Percentiles rank a stretch among this genome's conserved stretches.
These are phyloP conservation scores for Nautilus pompilius DNA, from an alignment of 1,140 invertebrate genomes.

Conservation along the genomic window DNA sequence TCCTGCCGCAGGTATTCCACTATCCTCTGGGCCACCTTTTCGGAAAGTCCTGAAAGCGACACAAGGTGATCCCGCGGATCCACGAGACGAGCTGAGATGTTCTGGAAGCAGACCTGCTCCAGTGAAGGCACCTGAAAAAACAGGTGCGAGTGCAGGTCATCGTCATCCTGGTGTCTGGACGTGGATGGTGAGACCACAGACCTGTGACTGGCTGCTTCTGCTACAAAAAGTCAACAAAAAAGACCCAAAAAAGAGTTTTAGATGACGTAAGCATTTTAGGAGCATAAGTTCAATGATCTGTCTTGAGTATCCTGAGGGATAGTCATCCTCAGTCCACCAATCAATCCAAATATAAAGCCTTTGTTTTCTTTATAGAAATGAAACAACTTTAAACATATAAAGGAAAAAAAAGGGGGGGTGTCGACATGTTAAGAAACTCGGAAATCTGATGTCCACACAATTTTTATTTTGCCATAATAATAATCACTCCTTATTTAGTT, in stretches of 20 bases:
- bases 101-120: constrained; percentile 24
- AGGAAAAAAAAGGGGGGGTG: too few species aligned
- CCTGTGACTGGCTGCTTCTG: constrained; percentile 33
- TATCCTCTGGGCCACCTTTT: constrained; percentile 36
- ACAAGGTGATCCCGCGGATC: constrained; percentile 29
- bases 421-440: too few species aligned
- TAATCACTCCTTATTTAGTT: too few species aligned
- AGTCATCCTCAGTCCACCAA: too few species aligned
- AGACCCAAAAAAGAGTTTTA: not conserved
- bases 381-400: too few species aligned
- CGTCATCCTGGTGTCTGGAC: not conserved
- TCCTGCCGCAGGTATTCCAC: constrained; percentile 37
- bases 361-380: too few species aligned
- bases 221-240: constrained; percentile 17
- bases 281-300: too few species aligned
- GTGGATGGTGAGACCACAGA: constrained; percentile 2
- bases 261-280: too few species aligned
- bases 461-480: too few species aligned
- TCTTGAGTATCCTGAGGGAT: too few species aligned
- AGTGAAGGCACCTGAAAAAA: constrained; percentile 18
- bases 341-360: too few species aligned
- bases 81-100: constrained; percentile 27
- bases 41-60: constrained; percentile 32
- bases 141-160: constrained; percentile 1
- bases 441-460: too few species aligned